Base-by-base conservation (phyloP, 2,113 vertebrate species). In the Plectropomus leopardus region DNA sequence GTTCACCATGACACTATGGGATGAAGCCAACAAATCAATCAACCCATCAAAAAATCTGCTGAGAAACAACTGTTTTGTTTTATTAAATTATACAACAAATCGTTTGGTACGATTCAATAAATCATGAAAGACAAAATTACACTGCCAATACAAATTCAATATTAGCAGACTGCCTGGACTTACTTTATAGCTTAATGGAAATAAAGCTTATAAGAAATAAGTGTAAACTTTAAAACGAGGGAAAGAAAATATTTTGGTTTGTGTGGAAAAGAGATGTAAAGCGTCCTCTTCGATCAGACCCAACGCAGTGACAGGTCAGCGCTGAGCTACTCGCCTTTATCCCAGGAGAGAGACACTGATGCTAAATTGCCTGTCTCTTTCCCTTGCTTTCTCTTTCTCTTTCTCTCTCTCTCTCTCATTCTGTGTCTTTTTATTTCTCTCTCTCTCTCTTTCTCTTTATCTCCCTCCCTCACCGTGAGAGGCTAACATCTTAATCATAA, bases 401-500 rank as follows among this genome's bases (percentile, higher is more conserved):
- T 28, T 64, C 32, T 21, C 13, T 55, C 21, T 13, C 21, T 7
- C 1, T 21, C 28, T 50, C 1, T 21, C 19, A n/a, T 44, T 14
- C 47, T 67, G 4, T 13, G 15, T n/a, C 19, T 19, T 13, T 32
- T 3, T 24, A 24, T 48, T 11, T 50, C 36, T 21, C 55, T 66
- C 14, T 19, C 17, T 75, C 23, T 26, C 4, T 44, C 19, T 47
- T 32, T 30, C 19, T 50, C 44, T 13, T 28, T 13, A 11, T 2
- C 44, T 21, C 53, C 24, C 64, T 11, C 53, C 24, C 44, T 61
- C 21, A 2, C 80, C 54, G 66, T 44, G 72, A 82, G 79, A 82
- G 81, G 69, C 88, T 36, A 90, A 90, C 87, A 74, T 88, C 90
- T 89, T 90, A 86, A 92, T 92, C 89, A 89, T 83, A 86, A 88